Conservation (phyloP, 2,797 vertebrate genomes). For the Myoxocephalus aenaeus region DNA sequence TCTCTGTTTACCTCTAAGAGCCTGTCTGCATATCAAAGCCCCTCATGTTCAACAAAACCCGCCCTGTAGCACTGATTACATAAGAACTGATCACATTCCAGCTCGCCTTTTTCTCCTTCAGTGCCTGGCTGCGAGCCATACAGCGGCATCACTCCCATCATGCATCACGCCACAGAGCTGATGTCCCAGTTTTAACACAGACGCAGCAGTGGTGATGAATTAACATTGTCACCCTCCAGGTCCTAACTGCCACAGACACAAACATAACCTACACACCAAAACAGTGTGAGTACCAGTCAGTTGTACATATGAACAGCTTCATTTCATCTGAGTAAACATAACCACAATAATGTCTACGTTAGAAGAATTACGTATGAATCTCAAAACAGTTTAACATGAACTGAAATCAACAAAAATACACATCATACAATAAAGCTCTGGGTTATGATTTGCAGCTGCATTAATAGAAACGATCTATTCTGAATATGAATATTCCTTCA, state of each 20-base stretch:
- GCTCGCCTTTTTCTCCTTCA: conserved; percentile 43
- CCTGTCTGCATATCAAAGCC: conserved; percentile 50
- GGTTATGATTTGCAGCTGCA: not conserved
- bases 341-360: not conserved
- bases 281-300: not conserved
- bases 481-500: conserved; percentile 55
- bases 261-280: not conserved
- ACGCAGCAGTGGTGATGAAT: conserved; percentile 54
- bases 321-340: not conserved
- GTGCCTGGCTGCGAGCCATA: conserved; percentile 65
- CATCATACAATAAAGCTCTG: conserved; percentile 1
- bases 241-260: conserved; percentile 43
- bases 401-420: conserved; percentile 18
- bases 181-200: conserved; percentile 75
- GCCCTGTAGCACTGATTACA: conserved; percentile 58
- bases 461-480: not conserved
- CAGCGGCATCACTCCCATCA: conserved; percentile 69
- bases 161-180: conserved; percentile 57
- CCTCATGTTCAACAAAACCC: conserved; percentile 45
- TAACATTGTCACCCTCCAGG: conserved; percentile 46
- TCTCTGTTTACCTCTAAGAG: conserved; percentile 8
- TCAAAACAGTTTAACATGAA: not conserved
- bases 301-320: not conserved
- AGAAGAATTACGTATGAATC: not conserved
- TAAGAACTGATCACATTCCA: conserved; percentile 65